Evolutionary conservation across 2,113 vertebrate species (phyloP).

Genomic region (Oceanodroma tethys): DNA sequence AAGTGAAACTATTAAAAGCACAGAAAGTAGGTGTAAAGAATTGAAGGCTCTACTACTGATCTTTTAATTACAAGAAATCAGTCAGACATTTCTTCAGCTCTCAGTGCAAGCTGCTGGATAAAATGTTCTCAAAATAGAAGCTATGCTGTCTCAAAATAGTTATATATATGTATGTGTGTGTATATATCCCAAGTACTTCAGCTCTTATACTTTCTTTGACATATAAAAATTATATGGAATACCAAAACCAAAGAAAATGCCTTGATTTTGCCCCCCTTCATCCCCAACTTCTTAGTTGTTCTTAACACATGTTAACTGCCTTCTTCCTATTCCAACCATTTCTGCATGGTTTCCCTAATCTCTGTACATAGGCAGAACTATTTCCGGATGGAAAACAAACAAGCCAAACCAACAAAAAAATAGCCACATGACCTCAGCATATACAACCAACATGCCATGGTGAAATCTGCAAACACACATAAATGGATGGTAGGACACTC

Average conservation of each 20-base stretch:
- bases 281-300: background rate
- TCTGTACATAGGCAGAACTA: background rate
- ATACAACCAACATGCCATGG: background rate
- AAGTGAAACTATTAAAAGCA: slow-evolving; percentile 50
- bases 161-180: no score
- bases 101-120: slow-evolving; percentile 1
- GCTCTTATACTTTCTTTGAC: background rate
- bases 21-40: slow-evolving; percentile 30
- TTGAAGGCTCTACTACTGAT: slow-evolving; percentile 8
- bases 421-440: background rate
- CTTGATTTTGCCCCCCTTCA: background rate
- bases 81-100: background rate
- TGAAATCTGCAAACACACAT: background rate
- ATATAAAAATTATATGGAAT: background rate
- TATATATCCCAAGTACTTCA: background rate
- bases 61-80: slow-evolving; percentile 46
- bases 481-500: background rate
- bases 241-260: background rate
- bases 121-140: slow-evolving; percentile 18
- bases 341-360: background rate
- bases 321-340: background rate
- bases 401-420: background rate
- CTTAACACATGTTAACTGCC: background rate
- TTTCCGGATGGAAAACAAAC: background rate
- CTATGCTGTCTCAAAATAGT: background rate